Evolutionary conservation across 2,113 vertebrate species (phyloP), one percentile per base, ranked within the genome.

Genomic region (Tringa solitaria): DNA sequence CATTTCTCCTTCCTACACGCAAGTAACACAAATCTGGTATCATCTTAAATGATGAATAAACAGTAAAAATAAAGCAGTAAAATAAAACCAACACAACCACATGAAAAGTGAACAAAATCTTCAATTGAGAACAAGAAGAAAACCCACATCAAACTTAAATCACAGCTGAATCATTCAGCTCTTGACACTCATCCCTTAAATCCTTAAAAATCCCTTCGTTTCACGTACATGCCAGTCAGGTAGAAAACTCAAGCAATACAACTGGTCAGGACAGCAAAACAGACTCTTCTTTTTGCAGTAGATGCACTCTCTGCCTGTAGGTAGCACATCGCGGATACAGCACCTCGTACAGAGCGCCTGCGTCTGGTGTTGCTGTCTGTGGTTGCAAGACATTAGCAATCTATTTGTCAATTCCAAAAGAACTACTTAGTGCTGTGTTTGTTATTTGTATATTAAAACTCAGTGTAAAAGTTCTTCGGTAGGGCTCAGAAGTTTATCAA

Each of bases 251-350:
- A 46, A 54, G 41, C 16, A 46, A 74, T 28, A 27, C 9, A 67
- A 61, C 6, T 12, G 12, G 33, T 50, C 43, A 72, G 60, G 60
- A 27, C 3, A 68, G 67, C 19, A 63, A 61, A 76, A 1, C 19
- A 51, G 18, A 46, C 12, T 33, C 30, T 30, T 35, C 63, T 39
- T 46, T 43, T 54, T 37, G 39, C 65, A 30, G 18, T 4, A 18
- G 1, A 30, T 3, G 56, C 46, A 12, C 3, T 30, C 19, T 56
- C 56, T 60, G 48, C 13, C 8, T 60, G 48, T 4, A 39, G 48
- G 74, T 2, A 57, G 43, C 57, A 76, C 27, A 14, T 0, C 4
- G 9, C 28, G 30, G 50, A 37, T 6, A 14, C 0, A 0, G 72
- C 1, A 24, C 48, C 33, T 39, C 4, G 3, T 8, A 51, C 46